Percentiles rank a stretch among this genome's conserved stretches.
phyloP scores from a whole-genome alignment of 2,797 vertebrate species.

The Gambusia yucatana region DNA sequence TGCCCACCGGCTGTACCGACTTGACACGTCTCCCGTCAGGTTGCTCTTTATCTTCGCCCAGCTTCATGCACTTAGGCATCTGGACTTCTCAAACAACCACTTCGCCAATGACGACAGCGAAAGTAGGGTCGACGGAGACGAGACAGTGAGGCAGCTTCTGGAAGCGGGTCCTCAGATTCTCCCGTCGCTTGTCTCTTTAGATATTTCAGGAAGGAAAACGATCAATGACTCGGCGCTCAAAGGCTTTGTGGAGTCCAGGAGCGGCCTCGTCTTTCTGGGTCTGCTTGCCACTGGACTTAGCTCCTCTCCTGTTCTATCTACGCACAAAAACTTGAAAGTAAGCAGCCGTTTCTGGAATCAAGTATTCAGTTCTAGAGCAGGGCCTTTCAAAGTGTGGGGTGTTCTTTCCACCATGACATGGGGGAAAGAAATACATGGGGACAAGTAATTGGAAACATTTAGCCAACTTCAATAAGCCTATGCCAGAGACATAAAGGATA shows the following conservation, averaged over 20 bases:
- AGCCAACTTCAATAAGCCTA: too few species aligned
- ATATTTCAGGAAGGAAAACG: conserved; percentile 90
- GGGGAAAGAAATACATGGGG: too few species aligned
- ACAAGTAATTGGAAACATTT: too few species aligned
- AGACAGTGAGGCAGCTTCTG: conserved; percentile 85
- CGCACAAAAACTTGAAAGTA: conserved; percentile 90
- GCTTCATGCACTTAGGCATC: conserved; percentile 83
- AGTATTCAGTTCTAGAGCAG: not conserved
- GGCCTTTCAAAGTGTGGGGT: too few species aligned
- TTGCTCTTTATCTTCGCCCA: conserved; percentile 84
- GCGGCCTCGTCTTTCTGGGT: conserved; percentile 89
- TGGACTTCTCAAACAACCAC: conserved; percentile 94
- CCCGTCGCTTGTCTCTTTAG: conserved; percentile 88
- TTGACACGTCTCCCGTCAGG: conserved; percentile 89
- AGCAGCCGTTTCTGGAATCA: conserved; percentile 15
- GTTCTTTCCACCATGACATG: too few species aligned
- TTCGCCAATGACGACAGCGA: conserved; percentile 82
- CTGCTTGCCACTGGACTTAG: conserved; percentile 91
- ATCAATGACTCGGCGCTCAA: conserved; percentile 86
- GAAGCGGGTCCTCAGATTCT: conserved; percentile 86
- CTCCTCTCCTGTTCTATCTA: conserved; percentile 86
- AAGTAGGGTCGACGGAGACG: conserved; percentile 51
- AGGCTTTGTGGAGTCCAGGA: conserved; percentile 86
- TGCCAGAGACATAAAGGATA: too few species aligned
- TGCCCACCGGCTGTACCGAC: conserved; percentile 87